Evolutionary conservation across 2,113 vertebrate genomes (phyloP), one percentile per base, ranked within the genome.

Genomic region (Chamaea fasciata): DNA sequence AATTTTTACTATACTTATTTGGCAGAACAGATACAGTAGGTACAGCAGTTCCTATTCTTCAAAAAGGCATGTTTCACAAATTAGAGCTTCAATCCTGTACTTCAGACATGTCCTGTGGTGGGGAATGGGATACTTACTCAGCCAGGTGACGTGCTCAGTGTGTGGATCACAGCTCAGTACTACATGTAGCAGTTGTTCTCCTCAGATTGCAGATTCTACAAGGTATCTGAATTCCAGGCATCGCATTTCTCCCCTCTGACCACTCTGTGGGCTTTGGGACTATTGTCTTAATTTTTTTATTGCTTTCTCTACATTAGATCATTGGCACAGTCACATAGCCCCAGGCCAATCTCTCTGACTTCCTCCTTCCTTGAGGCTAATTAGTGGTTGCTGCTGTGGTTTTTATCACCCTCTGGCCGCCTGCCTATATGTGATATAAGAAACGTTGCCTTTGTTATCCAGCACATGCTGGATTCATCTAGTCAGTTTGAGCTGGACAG

Each of bases 31-130:
- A 33, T 76, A 6, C 16, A 23, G 6, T 10, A 37, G 33, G 10
- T 53, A 2, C 27, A 42, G 1, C 0, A 5, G 37, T 65, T 71
- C 49, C 31, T 86, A 1, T 77, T 62, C 11, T 71, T 35, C 23
- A 30, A 12, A 26, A 41, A 41, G 1, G 0, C 0, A 0, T 0
- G 0, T 17, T 10, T 31, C 20, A 13, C 44, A 60, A 50, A 19
- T 33, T 1, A 42, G 64, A 87, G 23, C 88, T 47, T 67, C 79
- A 49, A 31, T 44, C 8, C 20, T 73, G 2, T 31, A 1, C 33
- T 30, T 56, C 18, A n/a, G 55, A 46, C n/a, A 12, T 28, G 19
- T 62, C 9, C 42, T 9, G 20, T 39, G 67, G 24, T 0, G 0
- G 15, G 53, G 30, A 74, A 5, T 10, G 23, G 42, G 21, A 23